Percentiles rank a stretch among this genome's conserved stretches.
Evolutionary conservation across 2,113 vertebrate genomes (phyloP).

Genomic region (Myrmecophaga tridactyla): DNA sequence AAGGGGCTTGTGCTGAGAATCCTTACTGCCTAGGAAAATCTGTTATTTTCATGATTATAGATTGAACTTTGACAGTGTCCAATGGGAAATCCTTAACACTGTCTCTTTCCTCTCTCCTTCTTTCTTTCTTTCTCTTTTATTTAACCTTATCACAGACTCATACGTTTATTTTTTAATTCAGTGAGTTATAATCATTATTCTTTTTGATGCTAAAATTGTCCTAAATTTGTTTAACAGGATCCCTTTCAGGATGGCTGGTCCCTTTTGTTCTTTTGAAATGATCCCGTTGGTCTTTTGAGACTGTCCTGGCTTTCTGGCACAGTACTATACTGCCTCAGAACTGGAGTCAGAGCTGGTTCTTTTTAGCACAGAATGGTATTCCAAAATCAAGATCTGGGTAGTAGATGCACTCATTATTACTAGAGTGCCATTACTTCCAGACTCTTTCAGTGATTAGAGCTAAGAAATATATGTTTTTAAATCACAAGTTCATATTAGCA

Average conservation of each 20-base stretch:
- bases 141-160: neutral
- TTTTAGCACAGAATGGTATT: neutral
- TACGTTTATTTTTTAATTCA: neutral
- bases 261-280: neutral
- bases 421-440: neutral
- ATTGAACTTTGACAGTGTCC: neutral
- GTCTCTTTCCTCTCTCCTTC: neutral
- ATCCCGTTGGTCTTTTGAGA: neutral
- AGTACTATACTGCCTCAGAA: neutral
- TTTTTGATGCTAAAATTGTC: neutral
- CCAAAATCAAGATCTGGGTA: neutral
- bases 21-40: neutral
- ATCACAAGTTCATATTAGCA: neutral
- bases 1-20: neutral
- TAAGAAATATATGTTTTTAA: neutral
- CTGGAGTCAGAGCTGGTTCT: neutral
- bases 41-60: neutral
- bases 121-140: neutral
- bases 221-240: neutral
- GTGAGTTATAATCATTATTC: neutral
- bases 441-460: neutral
- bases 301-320: neutral
- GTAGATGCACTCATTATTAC: neutral
- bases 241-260: neutral
- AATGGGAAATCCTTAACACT: neutral